Conservation (phyloP, 2,888 invertebrate genomes). For the Noctua janthe region DNA sequence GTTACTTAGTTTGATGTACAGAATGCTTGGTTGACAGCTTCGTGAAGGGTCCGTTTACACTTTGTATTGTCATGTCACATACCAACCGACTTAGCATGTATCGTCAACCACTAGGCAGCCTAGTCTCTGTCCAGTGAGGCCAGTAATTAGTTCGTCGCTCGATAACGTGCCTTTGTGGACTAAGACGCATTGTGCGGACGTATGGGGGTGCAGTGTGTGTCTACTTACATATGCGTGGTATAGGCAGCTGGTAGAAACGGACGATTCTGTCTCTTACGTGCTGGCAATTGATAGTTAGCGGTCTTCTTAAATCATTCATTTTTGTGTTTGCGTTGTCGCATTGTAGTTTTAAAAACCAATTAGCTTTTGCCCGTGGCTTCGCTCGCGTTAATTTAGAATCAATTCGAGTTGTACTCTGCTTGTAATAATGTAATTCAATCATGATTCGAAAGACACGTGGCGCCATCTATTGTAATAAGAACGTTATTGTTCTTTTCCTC, state of each 20-base stretch:
- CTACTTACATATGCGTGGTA: background rate
- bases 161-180: slow-evolving; percentile 53
- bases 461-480: no score
- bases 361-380: no score
- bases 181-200: slow-evolving; percentile 53
- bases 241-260: background rate
- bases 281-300: background rate
- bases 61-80: background rate
- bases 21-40: no score
- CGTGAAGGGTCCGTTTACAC: no score
- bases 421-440: no score
- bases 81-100: background rate
- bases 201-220: slow-evolving; percentile 31
- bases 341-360: no score
- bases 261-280: background rate
- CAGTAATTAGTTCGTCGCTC: slow-evolving; percentile 54
- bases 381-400: no score
- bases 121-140: slow-evolving; percentile 51
- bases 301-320: background rate
- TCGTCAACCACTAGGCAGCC: background rate
- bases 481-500: no score
- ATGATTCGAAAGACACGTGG: no score
- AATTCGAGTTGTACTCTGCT: no score
- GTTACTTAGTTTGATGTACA: no score
- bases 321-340: background rate